Conservation (phyloP, 2,888 invertebrate species). For the Dynastes maya region DNA sequence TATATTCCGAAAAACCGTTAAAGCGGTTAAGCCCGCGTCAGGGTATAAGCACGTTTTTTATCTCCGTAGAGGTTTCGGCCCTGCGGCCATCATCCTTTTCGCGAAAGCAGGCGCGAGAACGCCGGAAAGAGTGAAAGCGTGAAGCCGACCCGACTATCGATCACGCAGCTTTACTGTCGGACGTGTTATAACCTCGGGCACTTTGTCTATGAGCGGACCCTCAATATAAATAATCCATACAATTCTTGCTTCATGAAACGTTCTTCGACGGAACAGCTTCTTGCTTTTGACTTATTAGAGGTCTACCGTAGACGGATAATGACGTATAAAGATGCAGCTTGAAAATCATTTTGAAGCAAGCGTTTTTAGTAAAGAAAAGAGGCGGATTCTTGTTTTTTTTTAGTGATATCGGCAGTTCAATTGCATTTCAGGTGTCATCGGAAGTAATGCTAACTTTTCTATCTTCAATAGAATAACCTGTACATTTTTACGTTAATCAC, state of each 20-base stretch:
- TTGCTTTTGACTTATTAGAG: too few species aligned
- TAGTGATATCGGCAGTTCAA: too few species aligned
- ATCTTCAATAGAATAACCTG: too few species aligned
- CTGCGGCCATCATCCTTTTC: conserved; percentile 4
- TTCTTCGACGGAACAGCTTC: not conserved
- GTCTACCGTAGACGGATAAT: too few species aligned
- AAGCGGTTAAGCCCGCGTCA: conserved; percentile 41
- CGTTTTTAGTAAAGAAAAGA: too few species aligned
- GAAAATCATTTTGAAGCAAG: too few species aligned
- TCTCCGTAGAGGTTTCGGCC: conserved; percentile 20
- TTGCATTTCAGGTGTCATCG: too few species aligned
- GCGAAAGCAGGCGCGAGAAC: not conserved
- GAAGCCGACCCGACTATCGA: conserved; percentile 48
- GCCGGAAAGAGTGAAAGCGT: conserved; percentile 31
- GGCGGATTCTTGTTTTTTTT: too few species aligned
- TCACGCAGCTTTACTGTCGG: conserved; percentile 49
- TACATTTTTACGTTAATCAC: too few species aligned
- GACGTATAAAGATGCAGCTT: too few species aligned
- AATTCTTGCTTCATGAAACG: conserved; percentile 47
- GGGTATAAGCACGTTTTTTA: conserved; percentile 44
- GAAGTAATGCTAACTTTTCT: too few species aligned
- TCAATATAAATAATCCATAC: conserved; percentile 50
- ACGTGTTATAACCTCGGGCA: conserved; percentile 51
- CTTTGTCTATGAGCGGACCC: conserved; percentile 49
- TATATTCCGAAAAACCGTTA: conserved; percentile 42